phyloP scores from a whole-genome alignment of 2,888 invertebrate species.

The Corbicula japonica region DNA sequence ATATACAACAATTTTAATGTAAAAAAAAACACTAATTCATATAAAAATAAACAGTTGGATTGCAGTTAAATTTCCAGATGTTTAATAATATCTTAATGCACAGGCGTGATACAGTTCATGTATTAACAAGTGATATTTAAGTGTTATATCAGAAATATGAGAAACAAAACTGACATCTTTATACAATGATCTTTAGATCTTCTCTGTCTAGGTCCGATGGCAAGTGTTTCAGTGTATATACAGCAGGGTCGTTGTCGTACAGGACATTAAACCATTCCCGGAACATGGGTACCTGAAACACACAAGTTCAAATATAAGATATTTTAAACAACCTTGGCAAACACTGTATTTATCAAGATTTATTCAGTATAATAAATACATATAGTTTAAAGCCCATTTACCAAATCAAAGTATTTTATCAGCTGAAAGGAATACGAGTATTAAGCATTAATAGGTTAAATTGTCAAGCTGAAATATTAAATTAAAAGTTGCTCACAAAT shows the following conservation, averaged over 20 bases:
- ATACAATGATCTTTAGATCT: slow-evolving; percentile 2
- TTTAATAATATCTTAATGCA: too few relatives aligned
- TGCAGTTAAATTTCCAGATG: slow-evolving; percentile 1
- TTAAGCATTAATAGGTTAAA: slow-evolving; percentile 1
- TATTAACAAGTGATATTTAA: slow-evolving; percentile 1
- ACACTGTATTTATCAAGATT: slow-evolving; percentile 2
- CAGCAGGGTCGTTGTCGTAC: slow-evolving; percentile 2
- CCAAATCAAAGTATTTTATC: slow-evolving; percentile 4
- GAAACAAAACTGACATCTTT: slow-evolving; percentile 2
- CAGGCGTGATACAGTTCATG: slow-evolving; percentile 1
- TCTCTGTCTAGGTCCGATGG: slow-evolving; percentile 2
- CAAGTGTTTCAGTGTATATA: slow-evolving; percentile 1
- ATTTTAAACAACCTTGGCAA: slow-evolving; percentile 2
- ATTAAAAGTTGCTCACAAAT: slow-evolving; percentile 1
- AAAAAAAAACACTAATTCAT: not conserved
- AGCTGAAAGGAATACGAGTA: slow-evolving; percentile 4
- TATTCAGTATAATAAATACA: not conserved
- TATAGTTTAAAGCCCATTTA: not conserved
- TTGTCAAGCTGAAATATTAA: not conserved
- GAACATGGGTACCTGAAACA: slow-evolving; percentile 1
- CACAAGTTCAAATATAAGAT: slow-evolving; percentile 4
- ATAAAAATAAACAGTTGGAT: not conserved
- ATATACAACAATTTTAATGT: not conserved
- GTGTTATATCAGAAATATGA: not conserved
- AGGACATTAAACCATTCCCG: slow-evolving; percentile 2